A percentile compares a stretch with the other conserved stretches of the same genome.
phyloP scores from a whole-genome alignment of 2,797 vertebrate genomes.

The Sylvia borin region DNA sequence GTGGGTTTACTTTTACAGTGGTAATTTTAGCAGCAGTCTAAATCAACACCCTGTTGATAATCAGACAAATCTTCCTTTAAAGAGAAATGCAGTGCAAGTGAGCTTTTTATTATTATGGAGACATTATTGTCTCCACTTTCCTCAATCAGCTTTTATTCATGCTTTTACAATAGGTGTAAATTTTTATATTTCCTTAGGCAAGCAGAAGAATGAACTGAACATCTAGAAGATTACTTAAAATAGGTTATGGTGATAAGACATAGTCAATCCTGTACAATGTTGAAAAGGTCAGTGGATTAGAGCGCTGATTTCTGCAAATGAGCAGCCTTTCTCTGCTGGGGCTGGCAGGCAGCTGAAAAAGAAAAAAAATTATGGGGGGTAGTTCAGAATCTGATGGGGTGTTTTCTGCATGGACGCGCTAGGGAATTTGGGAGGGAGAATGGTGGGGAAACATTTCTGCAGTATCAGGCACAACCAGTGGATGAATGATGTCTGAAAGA shows the following conservation, averaged over 20 bases:
- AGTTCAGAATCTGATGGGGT: background rate
- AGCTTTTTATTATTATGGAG: constrained; percentile 55
- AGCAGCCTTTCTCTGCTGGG: background rate
- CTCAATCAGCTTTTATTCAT: constrained; percentile 71
- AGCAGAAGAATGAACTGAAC: constrained; percentile 61
- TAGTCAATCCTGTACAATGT: background rate
- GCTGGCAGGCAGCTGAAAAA: background rate
- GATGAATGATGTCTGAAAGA: background rate
- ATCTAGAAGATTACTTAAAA: constrained; percentile 53
- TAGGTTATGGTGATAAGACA: constrained; percentile 26
- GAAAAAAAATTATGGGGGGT: background rate
- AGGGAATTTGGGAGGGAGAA: background rate
- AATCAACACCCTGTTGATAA: constrained; percentile 48
- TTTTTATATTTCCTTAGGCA: constrained; percentile 69
- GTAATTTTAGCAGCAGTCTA: constrained; percentile 54
- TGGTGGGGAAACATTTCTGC: background rate
- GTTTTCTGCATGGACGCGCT: background rate
- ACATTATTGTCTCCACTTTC: constrained; percentile 66
- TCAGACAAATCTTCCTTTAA: constrained; percentile 47
- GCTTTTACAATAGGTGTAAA: constrained; percentile 72
- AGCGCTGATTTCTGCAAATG: constrained; percentile 8
- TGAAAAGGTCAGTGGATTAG: constrained; percentile 24
- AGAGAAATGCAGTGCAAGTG: constrained; percentile 34
- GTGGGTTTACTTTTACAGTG: constrained; percentile 26
- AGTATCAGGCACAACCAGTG: background rate